These are phyloP conservation scores for Sigmodon hispidus DNA, from an alignment of 2,113 vertebrate species.

Conservation along the genomic window DNA sequence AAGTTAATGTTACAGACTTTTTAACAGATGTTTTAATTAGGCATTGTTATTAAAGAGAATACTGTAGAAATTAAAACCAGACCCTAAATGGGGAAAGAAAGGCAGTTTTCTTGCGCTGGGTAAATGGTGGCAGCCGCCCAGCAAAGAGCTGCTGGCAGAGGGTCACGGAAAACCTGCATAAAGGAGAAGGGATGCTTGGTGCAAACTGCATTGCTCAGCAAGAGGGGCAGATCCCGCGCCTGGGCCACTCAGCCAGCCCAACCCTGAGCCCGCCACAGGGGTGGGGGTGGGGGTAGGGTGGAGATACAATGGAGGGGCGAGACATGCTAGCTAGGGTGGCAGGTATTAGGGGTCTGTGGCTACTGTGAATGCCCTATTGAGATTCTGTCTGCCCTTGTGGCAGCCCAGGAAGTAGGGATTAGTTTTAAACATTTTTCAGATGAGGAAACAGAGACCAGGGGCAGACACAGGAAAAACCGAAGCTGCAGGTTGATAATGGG, in stretches of 20 bases:
- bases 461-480: background rate
- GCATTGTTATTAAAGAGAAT: slow-evolving; percentile 92
- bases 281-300: too few species aligned
- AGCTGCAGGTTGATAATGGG: background rate
- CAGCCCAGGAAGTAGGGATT: background rate
- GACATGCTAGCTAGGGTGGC: fast-evolving
- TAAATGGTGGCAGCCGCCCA: slow-evolving; percentile 85
- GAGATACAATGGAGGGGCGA: background rate
- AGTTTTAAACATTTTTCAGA: background rate
- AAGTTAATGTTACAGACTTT: slow-evolving; percentile 93
- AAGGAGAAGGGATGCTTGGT: slow-evolving; percentile 64
- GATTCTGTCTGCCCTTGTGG: background rate
- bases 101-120: slow-evolving; percentile 86
- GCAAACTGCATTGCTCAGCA: slow-evolving; percentile 82
- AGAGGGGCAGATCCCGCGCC: background rate
- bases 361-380: background rate
- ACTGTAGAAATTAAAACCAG: slow-evolving; percentile 91
- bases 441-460: background rate
- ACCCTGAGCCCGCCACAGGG: background rate
- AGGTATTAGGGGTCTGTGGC: background rate
- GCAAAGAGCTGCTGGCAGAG: slow-evolving; percentile 83
- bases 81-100: slow-evolving; percentile 89
- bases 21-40: slow-evolving; percentile 93
- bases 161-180: slow-evolving; percentile 80
- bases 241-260: background rate